Percentiles rank a stretch among this genome's conserved stretches.
Conservation (phyloP, 2,113 vertebrate genomes). For the Ahaetulla prasina region DNA sequence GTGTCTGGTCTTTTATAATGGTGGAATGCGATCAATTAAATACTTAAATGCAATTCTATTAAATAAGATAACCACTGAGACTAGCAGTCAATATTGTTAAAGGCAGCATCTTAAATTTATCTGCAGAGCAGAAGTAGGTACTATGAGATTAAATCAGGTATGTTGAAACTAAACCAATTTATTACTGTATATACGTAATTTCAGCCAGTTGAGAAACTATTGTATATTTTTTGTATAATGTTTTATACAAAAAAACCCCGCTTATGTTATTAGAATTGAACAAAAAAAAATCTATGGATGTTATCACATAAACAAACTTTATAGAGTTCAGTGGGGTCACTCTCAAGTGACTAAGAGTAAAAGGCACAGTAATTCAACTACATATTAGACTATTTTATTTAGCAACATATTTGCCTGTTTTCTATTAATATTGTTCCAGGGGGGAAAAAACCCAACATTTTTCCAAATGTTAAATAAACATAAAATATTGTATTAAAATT, state of each 20-base stretch:
- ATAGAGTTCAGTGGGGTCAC: not conserved
- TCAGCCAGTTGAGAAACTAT: not conserved
- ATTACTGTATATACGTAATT: slow-evolving; percentile 14
- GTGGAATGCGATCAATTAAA: slow-evolving; percentile 24
- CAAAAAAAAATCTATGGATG: not conserved
- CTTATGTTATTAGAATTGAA: not conserved
- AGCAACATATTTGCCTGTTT: not conserved
- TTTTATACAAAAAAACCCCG: not conserved
- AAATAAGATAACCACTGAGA: slow-evolving; percentile 3
- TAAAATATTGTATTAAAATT: not conserved
- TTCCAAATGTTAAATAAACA: not conserved
- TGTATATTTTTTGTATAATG: not conserved
- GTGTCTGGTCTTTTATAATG: not conserved
- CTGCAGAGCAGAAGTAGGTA: not conserved
- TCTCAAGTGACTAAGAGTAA: not conserved
- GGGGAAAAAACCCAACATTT: not conserved
- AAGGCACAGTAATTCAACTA: not conserved
- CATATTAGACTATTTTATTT: slow-evolving; percentile 1
- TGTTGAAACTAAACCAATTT: slow-evolving; percentile 10
- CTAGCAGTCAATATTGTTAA: not conserved
- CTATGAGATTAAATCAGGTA: not conserved
- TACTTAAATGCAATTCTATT: not conserved
- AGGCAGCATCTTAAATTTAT: slow-evolving; percentile 7
- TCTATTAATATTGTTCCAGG: not conserved
- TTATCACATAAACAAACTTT: not conserved